Percentiles rank a stretch among this genome's conserved stretches.
Conservation (phyloP, 2,113 vertebrate species). For the Dipodomys ordii region DNA sequence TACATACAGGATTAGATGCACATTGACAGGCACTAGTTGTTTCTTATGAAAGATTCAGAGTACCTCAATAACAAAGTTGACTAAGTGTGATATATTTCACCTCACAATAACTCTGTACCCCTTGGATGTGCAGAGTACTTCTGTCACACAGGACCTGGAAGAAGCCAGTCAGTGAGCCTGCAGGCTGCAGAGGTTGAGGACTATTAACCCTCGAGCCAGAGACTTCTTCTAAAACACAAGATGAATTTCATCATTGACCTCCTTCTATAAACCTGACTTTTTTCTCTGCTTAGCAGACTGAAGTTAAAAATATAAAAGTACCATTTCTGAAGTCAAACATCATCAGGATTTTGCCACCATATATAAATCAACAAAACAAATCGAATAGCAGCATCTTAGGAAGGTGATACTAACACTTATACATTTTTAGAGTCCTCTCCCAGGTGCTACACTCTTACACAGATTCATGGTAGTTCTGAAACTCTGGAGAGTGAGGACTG, state of each 20-base stretch:
- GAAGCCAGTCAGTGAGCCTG: accelerated
- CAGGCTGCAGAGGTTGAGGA: not conserved
- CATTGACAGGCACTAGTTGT: not conserved
- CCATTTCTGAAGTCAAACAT: constrained; percentile 7
- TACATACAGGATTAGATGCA: not conserved
- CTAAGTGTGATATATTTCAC: not conserved
- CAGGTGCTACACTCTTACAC: not conserved
- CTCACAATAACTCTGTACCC: not conserved
- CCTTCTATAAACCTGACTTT: not conserved
- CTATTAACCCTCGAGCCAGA: not conserved
- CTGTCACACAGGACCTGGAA: no score
- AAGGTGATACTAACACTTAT: not conserved
- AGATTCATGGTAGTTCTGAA: not conserved
- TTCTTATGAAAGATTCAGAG: not conserved
- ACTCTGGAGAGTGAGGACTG: not conserved
- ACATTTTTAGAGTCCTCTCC: not conserved
- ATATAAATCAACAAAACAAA: not conserved
- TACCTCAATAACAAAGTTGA: not conserved
- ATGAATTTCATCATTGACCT: accelerated
- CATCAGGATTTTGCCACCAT: not conserved
- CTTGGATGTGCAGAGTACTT: not conserved
- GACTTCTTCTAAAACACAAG: not conserved
- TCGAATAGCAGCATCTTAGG: not conserved
- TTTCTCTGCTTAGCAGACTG: constrained; percentile 7
- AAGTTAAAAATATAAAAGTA: not conserved